Evolutionary conservation across 2,113 vertebrate species (phyloP).

Genomic region (Pitta sordida): DNA sequence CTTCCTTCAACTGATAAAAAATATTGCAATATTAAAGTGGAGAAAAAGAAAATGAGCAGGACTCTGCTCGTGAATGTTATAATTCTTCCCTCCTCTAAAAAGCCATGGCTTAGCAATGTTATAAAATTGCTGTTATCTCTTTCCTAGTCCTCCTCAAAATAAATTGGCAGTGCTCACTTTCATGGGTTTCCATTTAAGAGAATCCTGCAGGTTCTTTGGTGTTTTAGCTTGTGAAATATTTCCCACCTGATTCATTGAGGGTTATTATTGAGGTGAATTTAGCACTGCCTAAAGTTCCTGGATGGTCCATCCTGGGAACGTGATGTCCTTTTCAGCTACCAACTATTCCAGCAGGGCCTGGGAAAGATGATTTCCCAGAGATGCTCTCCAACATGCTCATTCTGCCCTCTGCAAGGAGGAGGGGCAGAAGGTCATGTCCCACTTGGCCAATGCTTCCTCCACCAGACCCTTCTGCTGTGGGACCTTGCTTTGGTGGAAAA

Average conservation of each 20-base stretch:
- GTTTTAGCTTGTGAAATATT: neutral
- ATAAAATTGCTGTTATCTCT: neutral
- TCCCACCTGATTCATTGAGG: neutral
- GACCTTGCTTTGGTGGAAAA: neutral
- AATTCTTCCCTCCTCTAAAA: neutral
- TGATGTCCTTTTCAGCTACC: neutral
- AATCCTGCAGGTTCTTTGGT: neutral
- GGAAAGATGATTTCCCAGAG: neutral
- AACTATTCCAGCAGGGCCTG: neutral
- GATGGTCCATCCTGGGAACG: neutral
- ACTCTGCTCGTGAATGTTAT: neutral
- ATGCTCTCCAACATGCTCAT: neutral
- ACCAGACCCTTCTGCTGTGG: neutral
- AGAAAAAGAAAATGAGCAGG: neutral
- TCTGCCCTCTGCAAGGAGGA: neutral
- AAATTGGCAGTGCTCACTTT: neutral
- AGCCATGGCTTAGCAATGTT: neutral
- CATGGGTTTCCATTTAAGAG: neutral
- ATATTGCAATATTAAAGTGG: neutral
- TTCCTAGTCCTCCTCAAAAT: neutral
- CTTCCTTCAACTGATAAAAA: neutral
- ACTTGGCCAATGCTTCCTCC: neutral
- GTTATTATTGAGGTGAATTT: conserved; percentile 1
- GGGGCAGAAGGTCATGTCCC: neutral
- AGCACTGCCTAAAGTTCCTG: neutral